phyloP scores from a whole-genome alignment of 2,797 vertebrate genomes.

The Apogon hyalosoma region DNA sequence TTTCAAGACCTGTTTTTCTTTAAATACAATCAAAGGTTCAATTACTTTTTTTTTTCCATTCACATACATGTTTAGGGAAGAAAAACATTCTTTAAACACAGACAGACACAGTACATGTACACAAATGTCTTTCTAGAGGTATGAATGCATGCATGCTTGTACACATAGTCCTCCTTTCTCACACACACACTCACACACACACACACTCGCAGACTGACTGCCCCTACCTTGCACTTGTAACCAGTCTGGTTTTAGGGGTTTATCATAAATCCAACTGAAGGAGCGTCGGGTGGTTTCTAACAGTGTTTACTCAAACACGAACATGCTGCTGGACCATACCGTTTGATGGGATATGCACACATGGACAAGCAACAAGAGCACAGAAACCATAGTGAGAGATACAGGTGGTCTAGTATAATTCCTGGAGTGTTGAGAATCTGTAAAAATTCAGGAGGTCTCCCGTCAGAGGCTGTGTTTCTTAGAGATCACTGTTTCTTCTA shows the following conservation, averaged over 20 bases:
- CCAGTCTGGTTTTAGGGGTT: slow-evolving; percentile 11
- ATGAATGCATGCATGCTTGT: slow-evolving; percentile 33
- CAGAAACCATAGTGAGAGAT: slow-evolving; percentile 38
- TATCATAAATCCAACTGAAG: slow-evolving; percentile 3
- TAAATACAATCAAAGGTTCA: slow-evolving; percentile 76
- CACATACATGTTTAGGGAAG: slow-evolving; percentile 54
- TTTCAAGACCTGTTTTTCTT: slow-evolving; percentile 39
- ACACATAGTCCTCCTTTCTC: slow-evolving; percentile 15
- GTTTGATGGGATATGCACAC: slow-evolving; percentile 31
- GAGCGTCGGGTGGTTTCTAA: neutral
- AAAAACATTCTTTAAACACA: slow-evolving; percentile 59
- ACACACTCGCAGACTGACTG: neutral
- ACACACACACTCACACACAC: neutral
- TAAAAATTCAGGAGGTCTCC: slow-evolving; percentile 24
- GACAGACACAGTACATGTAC: slow-evolving; percentile 40
- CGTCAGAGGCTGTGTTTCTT: slow-evolving; percentile 1
- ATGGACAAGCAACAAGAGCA: slow-evolving; percentile 49
- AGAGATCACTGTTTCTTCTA: slow-evolving; percentile 17
- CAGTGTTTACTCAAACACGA: slow-evolving; percentile 14
- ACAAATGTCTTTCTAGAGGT: slow-evolving; percentile 43
- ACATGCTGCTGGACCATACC: slow-evolving; percentile 26
- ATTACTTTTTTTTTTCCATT: slow-evolving; percentile 61
- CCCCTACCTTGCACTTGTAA: neutral
- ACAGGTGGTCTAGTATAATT: slow-evolving; percentile 46
- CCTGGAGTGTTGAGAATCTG: slow-evolving; percentile 50